Evolutionary conservation across 2,888 invertebrate species (phyloP).

Genomic region (Oasisia sp.): DNA sequence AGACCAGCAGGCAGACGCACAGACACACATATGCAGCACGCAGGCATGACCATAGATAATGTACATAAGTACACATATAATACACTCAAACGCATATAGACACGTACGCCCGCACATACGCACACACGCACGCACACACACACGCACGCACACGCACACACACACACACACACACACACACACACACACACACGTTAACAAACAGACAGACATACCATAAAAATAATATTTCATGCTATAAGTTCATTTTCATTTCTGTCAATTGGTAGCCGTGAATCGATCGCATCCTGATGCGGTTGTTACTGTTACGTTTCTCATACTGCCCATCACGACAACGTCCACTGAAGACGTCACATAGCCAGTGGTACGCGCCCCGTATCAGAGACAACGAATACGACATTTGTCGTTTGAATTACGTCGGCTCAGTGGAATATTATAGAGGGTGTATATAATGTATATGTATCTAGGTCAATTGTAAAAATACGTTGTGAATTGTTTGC

Average conservation of each 20-base stretch:
- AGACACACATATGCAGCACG: slow-evolving; percentile 20
- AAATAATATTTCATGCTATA: too few species aligned
- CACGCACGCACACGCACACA: too few species aligned
- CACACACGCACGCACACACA: too few species aligned
- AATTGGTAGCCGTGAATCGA: too few species aligned
- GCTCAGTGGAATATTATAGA: neutral
- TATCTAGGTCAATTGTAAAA: neutral
- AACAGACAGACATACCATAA: too few species aligned
- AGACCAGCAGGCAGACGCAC: slow-evolving; percentile 23
- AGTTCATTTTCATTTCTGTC: too few species aligned
- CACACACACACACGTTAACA: too few species aligned
- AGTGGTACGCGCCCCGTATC: neutral
- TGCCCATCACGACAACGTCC: too few species aligned
- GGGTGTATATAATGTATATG: neutral
- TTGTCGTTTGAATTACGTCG: neutral
- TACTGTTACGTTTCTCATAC: too few species aligned
- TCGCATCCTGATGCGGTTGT: too few species aligned
- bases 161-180: too few species aligned
- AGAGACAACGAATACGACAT: neutral
- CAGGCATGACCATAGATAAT: neutral
- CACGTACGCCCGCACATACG: neutral
- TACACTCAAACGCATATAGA: slow-evolving; percentile 24
- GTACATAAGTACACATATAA: slow-evolving; percentile 25
- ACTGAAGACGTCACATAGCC: neutral
- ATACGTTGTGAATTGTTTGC: neutral